phyloP scores from a whole-genome alignment of 2,113 vertebrate species.

The Ageneiosus marmoratus region DNA sequence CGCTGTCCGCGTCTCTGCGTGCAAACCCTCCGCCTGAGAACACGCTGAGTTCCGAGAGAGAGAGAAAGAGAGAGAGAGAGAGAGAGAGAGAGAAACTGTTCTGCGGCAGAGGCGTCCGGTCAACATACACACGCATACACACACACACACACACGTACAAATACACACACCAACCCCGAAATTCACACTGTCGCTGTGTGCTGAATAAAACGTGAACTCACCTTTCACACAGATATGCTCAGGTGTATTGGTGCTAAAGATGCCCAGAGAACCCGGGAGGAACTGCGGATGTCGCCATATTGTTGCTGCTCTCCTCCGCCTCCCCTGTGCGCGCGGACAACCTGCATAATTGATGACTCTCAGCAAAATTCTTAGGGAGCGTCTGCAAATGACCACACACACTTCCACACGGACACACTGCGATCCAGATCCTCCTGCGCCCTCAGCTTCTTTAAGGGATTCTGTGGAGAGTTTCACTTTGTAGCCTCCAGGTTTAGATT shows the following conservation, averaged over 20 bases:
- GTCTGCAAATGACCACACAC: conserved; percentile 49
- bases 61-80: conserved; percentile 56
- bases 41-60: conserved; percentile 63
- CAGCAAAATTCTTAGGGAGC: conserved; percentile 79
- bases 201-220: conserved; percentile 69
- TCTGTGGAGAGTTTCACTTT: not conserved
- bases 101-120: conserved; percentile 84
- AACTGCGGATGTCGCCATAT: conserved; percentile 95
- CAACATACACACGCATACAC: conserved; percentile 56
- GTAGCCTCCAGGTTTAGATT: too few relatives aligned
- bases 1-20: conserved; percentile 57
- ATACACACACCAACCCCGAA: conserved; percentile 33
- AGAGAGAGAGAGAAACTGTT: conserved; percentile 66
- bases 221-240: conserved; percentile 74
- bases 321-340: conserved; percentile 79
- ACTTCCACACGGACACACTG: not conserved
- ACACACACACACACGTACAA: conserved; percentile 50
- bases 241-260: conserved; percentile 77
- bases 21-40: conserved; percentile 49
- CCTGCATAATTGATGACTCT: conserved; percentile 88
- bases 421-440: not conserved
- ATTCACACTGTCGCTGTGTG: not conserved
- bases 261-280: conserved; percentile 79
- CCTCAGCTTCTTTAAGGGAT: not conserved
- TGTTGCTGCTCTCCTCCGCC: conserved; percentile 81